Conservation (phyloP, 2,888 invertebrate species). For the Sminthurides aquaticus region DNA sequence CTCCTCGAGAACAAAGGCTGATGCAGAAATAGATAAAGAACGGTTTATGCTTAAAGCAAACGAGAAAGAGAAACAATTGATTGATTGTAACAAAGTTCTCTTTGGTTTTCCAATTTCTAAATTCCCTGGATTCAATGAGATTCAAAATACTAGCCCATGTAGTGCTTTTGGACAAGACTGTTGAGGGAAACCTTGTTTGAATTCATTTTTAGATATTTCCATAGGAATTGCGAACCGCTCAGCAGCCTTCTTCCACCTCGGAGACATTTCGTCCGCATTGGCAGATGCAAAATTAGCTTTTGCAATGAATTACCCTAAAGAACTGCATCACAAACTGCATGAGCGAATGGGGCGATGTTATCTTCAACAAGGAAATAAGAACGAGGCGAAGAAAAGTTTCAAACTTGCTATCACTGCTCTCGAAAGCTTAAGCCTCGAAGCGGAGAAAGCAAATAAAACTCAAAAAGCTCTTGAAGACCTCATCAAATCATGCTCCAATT, state of each 20-base stretch:
- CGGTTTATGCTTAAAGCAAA: no score
- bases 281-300: constrained; percentile 62
- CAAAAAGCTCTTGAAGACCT: constrained; percentile 34
- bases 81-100: no score
- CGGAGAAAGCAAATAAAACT: constrained; percentile 29
- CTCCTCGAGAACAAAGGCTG: background rate
- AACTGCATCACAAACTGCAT: constrained; percentile 40
- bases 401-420: constrained; percentile 33
- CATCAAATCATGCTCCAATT: constrained; percentile 22
- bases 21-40: no score
- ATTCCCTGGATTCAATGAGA: no score
- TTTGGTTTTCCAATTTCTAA: no score
- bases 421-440: constrained; percentile 29
- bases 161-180: no score
- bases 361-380: constrained; percentile 25
- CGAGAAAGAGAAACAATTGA: no score
- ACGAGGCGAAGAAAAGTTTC: constrained; percentile 30
- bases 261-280: constrained; percentile 56
- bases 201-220: constrained; percentile 48
- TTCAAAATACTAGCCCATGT: no score
- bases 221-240: constrained; percentile 62
- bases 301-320: constrained; percentile 59
- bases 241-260: constrained; percentile 55
- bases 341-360: constrained; percentile 38
- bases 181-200: no score